Evolutionary conservation across 2,113 vertebrate genomes (phyloP).

Genomic region (Terrapene triunguis): DNA sequence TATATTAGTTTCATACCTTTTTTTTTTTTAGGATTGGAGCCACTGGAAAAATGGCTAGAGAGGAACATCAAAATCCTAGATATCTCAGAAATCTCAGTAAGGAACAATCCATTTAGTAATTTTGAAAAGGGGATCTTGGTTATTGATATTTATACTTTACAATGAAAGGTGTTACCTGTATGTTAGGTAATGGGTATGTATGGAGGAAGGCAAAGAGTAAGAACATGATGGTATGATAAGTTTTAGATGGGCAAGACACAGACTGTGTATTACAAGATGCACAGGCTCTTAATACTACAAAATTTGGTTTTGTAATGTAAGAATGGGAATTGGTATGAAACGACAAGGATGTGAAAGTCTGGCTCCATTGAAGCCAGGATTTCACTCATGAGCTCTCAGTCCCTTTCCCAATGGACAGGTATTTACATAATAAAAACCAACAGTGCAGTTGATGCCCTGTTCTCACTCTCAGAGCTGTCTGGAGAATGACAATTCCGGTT

Average conservation of each 20-base stretch:
- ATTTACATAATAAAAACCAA: background rate
- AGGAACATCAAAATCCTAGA: background rate
- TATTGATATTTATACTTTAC: conserved; percentile 55
- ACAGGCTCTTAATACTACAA: background rate
- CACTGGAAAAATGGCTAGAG: background rate
- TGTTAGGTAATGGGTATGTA: background rate
- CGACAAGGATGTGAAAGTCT: background rate
- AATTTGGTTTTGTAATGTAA: no score
- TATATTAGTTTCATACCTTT: background rate
- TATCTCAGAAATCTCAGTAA: conserved; percentile 28
- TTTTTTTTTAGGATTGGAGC: background rate
- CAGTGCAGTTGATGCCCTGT: rapidly evolving
- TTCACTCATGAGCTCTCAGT: background rate
- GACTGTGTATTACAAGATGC: background rate
- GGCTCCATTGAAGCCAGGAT: background rate
- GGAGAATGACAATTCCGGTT: background rate
- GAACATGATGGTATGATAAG: background rate
- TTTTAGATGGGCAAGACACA: background rate
- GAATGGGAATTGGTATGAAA: background rate
- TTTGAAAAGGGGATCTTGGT: background rate
- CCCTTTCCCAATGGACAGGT: background rate
- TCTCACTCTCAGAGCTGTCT: rapidly evolving
- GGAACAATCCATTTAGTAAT: background rate
- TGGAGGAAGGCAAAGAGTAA: conserved; percentile 35
- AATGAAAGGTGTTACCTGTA: conserved; percentile 43